Percentiles rank a stretch among this genome's conserved stretches.
Conservation (phyloP, 2,888 invertebrate genomes). For the Apotomis capreana region DNA sequence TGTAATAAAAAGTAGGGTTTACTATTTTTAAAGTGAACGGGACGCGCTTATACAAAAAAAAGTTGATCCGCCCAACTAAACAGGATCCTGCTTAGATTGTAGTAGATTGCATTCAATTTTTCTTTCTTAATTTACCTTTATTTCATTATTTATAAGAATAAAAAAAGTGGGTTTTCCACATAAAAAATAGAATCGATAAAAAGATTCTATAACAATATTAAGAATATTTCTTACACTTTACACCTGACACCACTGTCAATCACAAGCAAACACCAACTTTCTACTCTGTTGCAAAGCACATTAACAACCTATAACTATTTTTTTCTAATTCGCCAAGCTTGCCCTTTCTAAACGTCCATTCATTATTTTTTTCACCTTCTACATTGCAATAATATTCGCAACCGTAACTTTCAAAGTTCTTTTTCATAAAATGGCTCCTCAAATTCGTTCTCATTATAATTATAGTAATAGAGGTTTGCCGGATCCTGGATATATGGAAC, state of each 20-base stretch:
- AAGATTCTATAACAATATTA: no score
- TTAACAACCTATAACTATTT: neutral
- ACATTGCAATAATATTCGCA: conserved; percentile 58
- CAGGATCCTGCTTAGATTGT: no score
- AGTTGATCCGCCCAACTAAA: no score
- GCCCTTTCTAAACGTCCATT: conserved; percentile 33
- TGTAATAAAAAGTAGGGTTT: no score
- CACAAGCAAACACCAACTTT: conserved; percentile 3
- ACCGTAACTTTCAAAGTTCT: conserved; percentile 59
- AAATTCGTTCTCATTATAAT: conserved; percentile 66
- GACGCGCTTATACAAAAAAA: no score
- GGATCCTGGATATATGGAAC: conserved; percentile 65
- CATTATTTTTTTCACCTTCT: conserved; percentile 55
- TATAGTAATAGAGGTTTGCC: conserved; percentile 60
- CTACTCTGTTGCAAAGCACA: conserved; percentile 1
- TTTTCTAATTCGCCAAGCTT: conserved; percentile 5
- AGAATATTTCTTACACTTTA: neutral
- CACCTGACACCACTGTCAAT: neutral
- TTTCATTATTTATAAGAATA: no score
- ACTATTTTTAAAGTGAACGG: no score
- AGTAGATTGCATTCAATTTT: no score
- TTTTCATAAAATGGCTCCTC: conserved; percentile 74
- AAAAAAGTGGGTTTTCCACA: no score
- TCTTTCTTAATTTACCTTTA: no score
- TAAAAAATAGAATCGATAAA: no score